phyloP scores from a whole-genome alignment of 2,888 invertebrate species.

The Pristionchus mayeri region DNA sequence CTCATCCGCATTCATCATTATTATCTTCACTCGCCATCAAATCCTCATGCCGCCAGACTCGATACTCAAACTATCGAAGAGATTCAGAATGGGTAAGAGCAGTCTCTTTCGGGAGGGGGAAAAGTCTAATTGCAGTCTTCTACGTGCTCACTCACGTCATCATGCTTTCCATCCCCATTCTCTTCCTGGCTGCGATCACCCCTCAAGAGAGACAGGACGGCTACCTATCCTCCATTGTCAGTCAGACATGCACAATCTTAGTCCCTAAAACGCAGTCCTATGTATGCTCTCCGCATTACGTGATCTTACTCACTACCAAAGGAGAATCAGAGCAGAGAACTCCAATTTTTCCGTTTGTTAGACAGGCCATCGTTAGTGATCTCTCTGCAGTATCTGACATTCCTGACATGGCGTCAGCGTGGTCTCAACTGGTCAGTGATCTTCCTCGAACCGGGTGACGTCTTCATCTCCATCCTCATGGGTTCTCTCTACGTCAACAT shows the following conservation, averaged over 20 bases:
- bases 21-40: slow-evolving; percentile 3
- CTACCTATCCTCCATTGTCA: not conserved
- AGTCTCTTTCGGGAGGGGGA: too few relatives aligned
- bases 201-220: not conserved
- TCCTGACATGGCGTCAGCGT: not conserved
- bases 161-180: not conserved
- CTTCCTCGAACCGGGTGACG: not conserved
- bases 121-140: slow-evolving; percentile 3
- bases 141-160: not conserved
- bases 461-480: not conserved
- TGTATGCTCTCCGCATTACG: too few relatives aligned
- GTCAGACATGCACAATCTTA: too few relatives aligned
- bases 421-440: slow-evolving; percentile 38
- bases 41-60: not conserved
- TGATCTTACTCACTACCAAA: too few relatives aligned
- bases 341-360: not conserved
- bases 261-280: too few relatives aligned
- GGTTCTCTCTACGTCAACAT: not conserved
- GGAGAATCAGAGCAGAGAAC: too few relatives aligned
- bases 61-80: not conserved
- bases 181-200: not conserved
- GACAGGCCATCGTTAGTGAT: too few relatives aligned
- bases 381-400: slow-evolving; percentile 2
- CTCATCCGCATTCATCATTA: not conserved
- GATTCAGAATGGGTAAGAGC: not conserved